phyloP scores from a whole-genome alignment of 2,113 vertebrate species.

The Fregetta grallaria region DNA sequence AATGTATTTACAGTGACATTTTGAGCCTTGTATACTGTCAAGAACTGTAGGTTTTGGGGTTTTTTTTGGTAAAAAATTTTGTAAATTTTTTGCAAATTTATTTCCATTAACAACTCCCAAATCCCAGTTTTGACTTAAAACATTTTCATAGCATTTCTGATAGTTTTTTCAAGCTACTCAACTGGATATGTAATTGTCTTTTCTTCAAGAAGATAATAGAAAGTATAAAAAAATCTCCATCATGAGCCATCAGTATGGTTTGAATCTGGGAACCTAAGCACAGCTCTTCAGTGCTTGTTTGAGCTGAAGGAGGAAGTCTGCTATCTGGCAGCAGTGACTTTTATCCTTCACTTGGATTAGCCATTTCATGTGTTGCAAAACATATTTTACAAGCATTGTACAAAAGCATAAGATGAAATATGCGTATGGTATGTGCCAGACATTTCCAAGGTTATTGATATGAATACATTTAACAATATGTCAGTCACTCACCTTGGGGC shows the following conservation, averaged over 20 bases:
- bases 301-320: background rate
- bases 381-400: background rate
- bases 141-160: background rate
- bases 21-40: background rate
- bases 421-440: background rate
- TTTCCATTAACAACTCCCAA: background rate
- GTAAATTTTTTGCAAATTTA: background rate
- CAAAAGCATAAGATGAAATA: background rate
- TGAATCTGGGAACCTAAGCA: background rate
- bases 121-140: background rate
- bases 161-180: background rate
- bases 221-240: background rate
- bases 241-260: background rate
- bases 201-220: background rate
- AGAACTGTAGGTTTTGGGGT: background rate
- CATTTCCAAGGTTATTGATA: background rate
- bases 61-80: background rate
- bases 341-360: background rate
- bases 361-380: background rate
- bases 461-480: background rate
- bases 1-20: background rate
- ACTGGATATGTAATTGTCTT: background rate
- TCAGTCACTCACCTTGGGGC: background rate
- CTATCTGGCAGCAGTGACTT: background rate
- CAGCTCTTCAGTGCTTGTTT: background rate